Base-by-base conservation (phyloP, 2,113 vertebrate species). In the Athene noctua region DNA sequence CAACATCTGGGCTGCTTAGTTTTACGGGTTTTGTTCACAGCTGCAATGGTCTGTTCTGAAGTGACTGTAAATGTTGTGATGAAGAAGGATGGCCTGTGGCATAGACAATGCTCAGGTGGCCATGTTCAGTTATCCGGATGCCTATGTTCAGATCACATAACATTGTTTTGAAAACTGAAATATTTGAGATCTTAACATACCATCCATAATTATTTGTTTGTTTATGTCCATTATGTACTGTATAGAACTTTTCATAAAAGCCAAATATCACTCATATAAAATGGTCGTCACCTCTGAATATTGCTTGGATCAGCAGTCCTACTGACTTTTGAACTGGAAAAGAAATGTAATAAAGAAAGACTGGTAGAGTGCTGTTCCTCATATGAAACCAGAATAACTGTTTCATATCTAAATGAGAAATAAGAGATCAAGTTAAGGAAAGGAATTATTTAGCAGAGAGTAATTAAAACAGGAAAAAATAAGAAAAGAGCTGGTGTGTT, bases 111-210 rank as follows among this genome's bases (percentile, higher is more conserved):
- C 22, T 73, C 23, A 70, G 21, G 17, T 90, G 38, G 6, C 27
- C 0, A 0, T 40, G 38, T 42, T 63, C 44, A 68, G n/a, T 68
- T 74, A 65, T 42, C 13, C 22, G 2, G 9, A 6, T 71, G 40
- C 30, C 58, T 57, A 10, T 0, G 0, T 74, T 92, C 51, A 68
- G 23, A 27, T 77, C 23, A 26, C 9, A 10, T 47, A 68, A 61
- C 12, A 6, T 22, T 65, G 11, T 72, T 95, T 44, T 68, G 70
- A 65, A 82, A 91, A 62, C 18, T 54, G 51, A 25, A 70, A 5
- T 84, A 38, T 38, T 52, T 32, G 20, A 46, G 18, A 49, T 84
- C 46, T 86, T 80, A 74, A 62, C 66, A 74, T 40, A 32, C 11
- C 17, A 42, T 17, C 18, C 21, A n/a, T 44, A 40, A 23, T 49